Evolutionary conservation across 2,797 vertebrate genomes (phyloP).

Genomic region (Chlorospingus semifuscus): DNA sequence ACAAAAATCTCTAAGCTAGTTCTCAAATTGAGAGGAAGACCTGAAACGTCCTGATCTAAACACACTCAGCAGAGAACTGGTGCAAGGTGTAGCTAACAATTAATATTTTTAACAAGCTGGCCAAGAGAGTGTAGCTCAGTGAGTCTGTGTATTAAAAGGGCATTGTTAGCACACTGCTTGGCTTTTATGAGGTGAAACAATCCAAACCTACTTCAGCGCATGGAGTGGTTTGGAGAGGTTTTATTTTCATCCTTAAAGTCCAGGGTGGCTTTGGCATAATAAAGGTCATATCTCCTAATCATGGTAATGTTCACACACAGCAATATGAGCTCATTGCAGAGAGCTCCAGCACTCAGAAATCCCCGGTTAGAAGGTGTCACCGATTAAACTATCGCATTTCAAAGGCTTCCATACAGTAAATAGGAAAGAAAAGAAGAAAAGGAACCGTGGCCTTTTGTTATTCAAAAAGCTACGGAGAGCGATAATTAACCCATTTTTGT

Average conservation of each 20-base stretch:
- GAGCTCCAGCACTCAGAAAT: slow-evolving; percentile 77
- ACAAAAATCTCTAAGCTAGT: background rate
- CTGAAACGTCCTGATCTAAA: background rate
- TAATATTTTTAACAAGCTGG: slow-evolving; percentile 61
- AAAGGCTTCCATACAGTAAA: slow-evolving; percentile 83
- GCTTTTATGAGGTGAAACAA: slow-evolving; percentile 78
- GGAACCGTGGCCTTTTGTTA: slow-evolving; percentile 91
- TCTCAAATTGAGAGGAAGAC: background rate
- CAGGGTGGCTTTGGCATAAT: slow-evolving; percentile 80
- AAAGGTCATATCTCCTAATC: slow-evolving; percentile 81
- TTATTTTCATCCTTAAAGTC: slow-evolving; percentile 76
- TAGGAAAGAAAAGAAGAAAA: slow-evolving; percentile 87
- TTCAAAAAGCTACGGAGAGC: slow-evolving; percentile 87
- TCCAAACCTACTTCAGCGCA: slow-evolving; percentile 66
- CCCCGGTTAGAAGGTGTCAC: slow-evolving; percentile 80
- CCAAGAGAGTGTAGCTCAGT: slow-evolving; percentile 28
- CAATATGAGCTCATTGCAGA: slow-evolving; percentile 79
- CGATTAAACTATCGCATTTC: slow-evolving; percentile 85
- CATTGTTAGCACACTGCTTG: slow-evolving; percentile 59
- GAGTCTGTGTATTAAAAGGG: slow-evolving; percentile 51
- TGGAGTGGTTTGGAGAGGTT: slow-evolving; percentile 70
- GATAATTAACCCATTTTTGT: slow-evolving; percentile 93
- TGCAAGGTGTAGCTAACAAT: background rate
- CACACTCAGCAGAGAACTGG: background rate
- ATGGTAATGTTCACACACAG: slow-evolving; percentile 76